These are phyloP conservation scores for Pipistrellus pipistrellus DNA, from an alignment of 2,797 vertebrate species.

Conservation along the genomic window DNA sequence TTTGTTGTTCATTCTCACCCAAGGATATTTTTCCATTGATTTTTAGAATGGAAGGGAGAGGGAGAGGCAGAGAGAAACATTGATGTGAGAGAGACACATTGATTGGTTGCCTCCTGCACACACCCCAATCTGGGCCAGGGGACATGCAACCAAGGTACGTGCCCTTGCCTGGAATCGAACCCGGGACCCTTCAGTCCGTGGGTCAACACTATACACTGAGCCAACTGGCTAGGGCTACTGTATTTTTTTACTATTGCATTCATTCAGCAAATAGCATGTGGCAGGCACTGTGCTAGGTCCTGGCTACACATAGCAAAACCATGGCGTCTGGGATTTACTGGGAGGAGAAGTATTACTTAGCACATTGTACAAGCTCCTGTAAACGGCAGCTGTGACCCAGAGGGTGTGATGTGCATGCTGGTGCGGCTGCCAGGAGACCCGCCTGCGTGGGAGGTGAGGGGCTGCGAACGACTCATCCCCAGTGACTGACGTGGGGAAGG, in stretches of 20 bases:
- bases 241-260: conserved; percentile 1
- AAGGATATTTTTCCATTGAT: no score
- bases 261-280: not conserved
- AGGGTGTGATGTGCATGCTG: not conserved
- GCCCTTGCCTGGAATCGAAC: not conserved
- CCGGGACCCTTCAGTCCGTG: not conserved
- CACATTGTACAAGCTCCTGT: not conserved
- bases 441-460: not conserved
- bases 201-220: not conserved
- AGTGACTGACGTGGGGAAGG: not conserved
- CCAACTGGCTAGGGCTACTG: not conserved
- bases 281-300: not conserved
- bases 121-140: no score
- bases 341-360: not conserved
- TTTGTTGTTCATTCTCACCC: not conserved
- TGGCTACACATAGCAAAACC: not conserved
- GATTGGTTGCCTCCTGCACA: no score
- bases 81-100: no score
- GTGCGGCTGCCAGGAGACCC: not conserved
- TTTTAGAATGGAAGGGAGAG: no score
- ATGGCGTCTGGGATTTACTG: conserved; percentile 17
- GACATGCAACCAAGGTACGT: not conserved
- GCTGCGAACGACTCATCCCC: no score
- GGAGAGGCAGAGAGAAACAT: no score
- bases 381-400: not conserved